A percentile compares a stretch with the other conserved stretches of the same genome.
Conservation (phyloP, 2,113 vertebrate species). For the Labrus mixtus region DNA sequence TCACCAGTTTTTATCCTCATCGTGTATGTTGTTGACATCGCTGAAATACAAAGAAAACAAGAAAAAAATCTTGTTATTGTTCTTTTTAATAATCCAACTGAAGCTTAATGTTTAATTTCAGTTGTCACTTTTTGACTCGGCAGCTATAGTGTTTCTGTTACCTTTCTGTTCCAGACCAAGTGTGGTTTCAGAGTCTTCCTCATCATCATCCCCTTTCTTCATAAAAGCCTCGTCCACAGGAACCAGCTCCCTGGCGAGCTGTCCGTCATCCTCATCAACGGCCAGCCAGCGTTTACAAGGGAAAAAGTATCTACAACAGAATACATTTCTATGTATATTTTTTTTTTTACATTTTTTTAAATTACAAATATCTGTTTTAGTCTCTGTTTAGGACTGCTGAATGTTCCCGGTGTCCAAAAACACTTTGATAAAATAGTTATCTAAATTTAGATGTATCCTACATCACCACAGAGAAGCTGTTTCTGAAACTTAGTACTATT, state of each 20-base stretch:
- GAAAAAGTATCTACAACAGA: slow-evolving; percentile 91
- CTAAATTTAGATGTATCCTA: background rate
- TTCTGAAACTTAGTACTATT: slow-evolving; percentile 13
- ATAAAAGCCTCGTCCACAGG: slow-evolving; percentile 97
- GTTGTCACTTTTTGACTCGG: background rate
- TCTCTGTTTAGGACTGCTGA: no score
- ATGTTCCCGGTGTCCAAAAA: no score
- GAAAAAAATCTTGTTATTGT: background rate
- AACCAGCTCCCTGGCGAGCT: slow-evolving; percentile 93
- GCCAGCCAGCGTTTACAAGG: slow-evolving; percentile 96
- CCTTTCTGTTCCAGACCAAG: slow-evolving; percentile 97
- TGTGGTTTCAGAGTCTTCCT: slow-evolving; percentile 86
- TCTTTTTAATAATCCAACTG: background rate
- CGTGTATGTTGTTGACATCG: slow-evolving; percentile 94
- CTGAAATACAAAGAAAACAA: slow-evolving; percentile 73
- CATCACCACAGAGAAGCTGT: background rate
- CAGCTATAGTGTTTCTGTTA: slow-evolving; percentile 49
- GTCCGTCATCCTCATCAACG: slow-evolving; percentile 94
- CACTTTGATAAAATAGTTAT: no score
- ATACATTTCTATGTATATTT: background rate
- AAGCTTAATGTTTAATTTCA: background rate
- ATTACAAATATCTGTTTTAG: no score
- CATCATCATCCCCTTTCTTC: slow-evolving; percentile 85
- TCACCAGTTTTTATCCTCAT: slow-evolving; percentile 93
- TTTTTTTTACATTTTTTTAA: background rate